Conservation (phyloP, 2,888 invertebrate genomes). For the Parochlus steinenii region DNA sequence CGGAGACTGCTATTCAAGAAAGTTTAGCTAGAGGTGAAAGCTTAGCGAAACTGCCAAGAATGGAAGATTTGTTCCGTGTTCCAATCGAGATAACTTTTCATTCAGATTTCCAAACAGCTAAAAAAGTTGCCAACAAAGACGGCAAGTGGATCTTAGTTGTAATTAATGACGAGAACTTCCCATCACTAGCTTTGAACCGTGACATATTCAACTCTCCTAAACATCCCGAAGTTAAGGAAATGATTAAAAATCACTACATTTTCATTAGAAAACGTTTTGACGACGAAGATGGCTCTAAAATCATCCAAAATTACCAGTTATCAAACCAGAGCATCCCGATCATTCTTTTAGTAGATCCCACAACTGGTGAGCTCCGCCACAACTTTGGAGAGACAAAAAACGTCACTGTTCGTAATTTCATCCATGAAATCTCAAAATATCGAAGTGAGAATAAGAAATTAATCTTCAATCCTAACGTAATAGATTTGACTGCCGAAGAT, state of each 20-base stretch:
- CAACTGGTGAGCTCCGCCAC: conserved; percentile 6
- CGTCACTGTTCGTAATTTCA: background rate
- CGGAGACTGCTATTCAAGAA: too few relatives aligned
- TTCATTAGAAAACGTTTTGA: conserved; percentile 4
- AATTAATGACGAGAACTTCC: conserved; percentile 9
- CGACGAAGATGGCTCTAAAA: conserved; percentile 3
- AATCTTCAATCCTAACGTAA: background rate
- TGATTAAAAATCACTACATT: conserved; percentile 6
- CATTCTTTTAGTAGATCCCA: conserved; percentile 4
- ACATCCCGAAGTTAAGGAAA: conserved; percentile 1
- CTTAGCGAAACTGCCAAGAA: too few relatives aligned
- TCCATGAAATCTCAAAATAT: conserved; percentile 4
- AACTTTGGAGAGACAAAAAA: conserved; percentile 7
- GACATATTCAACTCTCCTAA: conserved; percentile 4
- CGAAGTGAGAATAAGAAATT: background rate
- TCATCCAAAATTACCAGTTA: conserved; percentile 5
- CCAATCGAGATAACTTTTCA: conserved; percentile 7
- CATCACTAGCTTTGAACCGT: conserved; percentile 7
- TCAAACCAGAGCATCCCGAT: background rate
- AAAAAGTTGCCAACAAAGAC: conserved; percentile 1
- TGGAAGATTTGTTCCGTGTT: conserved; percentile 6
- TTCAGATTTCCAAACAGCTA: conserved; percentile 2
- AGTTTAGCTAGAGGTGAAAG: too few relatives aligned
- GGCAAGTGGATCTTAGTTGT: conserved; percentile 7
- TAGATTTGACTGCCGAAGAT: conserved; percentile 3